Evolutionary conservation across 2,888 invertebrate genomes (phyloP), one percentile per base, ranked within the genome.

Genomic region (Netelia fuscicornis): DNA sequence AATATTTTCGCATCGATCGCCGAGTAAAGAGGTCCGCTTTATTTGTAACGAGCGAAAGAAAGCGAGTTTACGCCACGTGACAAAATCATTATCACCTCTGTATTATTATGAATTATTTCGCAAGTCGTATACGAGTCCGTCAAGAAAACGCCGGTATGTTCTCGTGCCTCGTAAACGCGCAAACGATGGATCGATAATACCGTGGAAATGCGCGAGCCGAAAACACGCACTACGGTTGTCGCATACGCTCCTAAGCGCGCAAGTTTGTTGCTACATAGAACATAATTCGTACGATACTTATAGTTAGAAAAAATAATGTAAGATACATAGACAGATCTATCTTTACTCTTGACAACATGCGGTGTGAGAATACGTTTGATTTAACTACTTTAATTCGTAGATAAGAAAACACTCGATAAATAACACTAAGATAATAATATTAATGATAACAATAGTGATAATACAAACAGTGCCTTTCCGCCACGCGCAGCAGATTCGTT

Each of bases 121-220:
- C 5, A 5, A 68, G 71, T 64, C 17, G 58, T 67, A 20, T 20
- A 44, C 10, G 65, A 37, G 58, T 20, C 20, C 60, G 37, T 58
- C n/a, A 81, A 70, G 81, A 64, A 37, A 84, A 74, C 68, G 17
- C 56, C 62, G 30, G 48, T 42, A 42, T n/a, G 20, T 64, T 37
- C 48, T 74, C 42, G 78, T 64, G 72, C 58, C 70, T 65, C 56
- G 70, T 71, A 52, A 81, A 78, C 81, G 68, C 81, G 81, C 74
- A 70, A 67, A 81, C 70, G 54, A 70, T 17, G 70, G 78, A 81
- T 84, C 84, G 81, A 84, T 84, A 84, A 78, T 75, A 62, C 9
- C 6, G 70, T 70, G 78, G 25, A 77, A 84, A 84, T 84, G 84
- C 81, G 81, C 84, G 78, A 78, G 81, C 81, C 72, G 81, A 74